Conservation (phyloP, 1,140 invertebrate genomes). For the Elysia chlorotica region DNA sequence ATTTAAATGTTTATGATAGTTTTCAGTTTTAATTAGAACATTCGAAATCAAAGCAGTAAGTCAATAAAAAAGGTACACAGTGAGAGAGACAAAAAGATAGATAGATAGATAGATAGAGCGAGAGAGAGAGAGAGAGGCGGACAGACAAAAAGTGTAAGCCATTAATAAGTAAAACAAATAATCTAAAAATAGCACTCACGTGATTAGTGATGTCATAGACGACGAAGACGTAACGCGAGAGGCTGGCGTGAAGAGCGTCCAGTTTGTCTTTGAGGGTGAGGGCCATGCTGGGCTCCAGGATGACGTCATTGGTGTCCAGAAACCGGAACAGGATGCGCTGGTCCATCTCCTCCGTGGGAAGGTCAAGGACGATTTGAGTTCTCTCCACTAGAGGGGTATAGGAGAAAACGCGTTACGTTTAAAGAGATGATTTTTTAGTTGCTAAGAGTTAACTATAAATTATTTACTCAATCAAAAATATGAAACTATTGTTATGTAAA, state of each 20-base stretch:
- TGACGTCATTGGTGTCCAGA: conserved; percentile 9
- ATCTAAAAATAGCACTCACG: background rate
- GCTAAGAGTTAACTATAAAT: too few species aligned
- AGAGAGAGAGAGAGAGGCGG: too few species aligned
- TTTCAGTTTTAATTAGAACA: too few species aligned
- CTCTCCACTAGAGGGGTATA: background rate
- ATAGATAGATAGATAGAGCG: too few species aligned
- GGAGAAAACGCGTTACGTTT: background rate
- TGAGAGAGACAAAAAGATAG: too few species aligned
- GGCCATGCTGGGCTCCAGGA: background rate
- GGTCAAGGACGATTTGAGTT: background rate
- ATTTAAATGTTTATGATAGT: too few species aligned
- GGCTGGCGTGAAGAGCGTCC: conserved; percentile 4
- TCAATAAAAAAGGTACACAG: too few species aligned
- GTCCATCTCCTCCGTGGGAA: background rate
- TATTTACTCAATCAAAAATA: too few species aligned
- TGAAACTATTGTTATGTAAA: too few species aligned
- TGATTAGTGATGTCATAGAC: conserved; percentile 15
- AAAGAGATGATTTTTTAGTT: background rate
- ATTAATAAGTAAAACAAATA: too few species aligned
- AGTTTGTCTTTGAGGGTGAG: background rate
- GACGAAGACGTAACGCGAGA: background rate
- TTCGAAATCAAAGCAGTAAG: too few species aligned
- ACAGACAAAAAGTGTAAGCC: too few species aligned
- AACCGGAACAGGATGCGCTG: background rate